Conservation (phyloP, 1,140 invertebrate species). For the Drosophila obscura region DNA sequence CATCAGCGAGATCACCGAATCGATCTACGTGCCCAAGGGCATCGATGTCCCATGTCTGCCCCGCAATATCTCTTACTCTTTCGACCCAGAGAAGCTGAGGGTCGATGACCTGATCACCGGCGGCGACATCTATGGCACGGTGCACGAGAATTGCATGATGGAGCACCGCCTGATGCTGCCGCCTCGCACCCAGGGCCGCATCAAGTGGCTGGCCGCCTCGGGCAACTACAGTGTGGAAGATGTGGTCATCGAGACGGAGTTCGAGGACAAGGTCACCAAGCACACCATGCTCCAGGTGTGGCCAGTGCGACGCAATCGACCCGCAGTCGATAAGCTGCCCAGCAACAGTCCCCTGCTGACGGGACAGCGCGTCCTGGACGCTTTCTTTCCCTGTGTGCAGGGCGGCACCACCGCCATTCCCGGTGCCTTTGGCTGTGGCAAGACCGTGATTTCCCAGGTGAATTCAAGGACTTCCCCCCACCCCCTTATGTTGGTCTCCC, state of each 20-base stretch:
- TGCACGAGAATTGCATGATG: constrained; percentile 98
- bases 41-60: constrained; percentile 95
- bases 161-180: constrained; percentile 97
- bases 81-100: constrained; percentile 92
- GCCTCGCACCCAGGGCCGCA: constrained; percentile 96
- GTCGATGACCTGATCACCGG: constrained; percentile 96
- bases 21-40: constrained; percentile 99
- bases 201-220: constrained; percentile 95
- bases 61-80: constrained; percentile 94
- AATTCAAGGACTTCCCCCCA: constrained; percentile 85
- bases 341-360: constrained; percentile 98
- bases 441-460: constrained; percentile 87
- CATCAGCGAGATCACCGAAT: constrained; percentile 92
- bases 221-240: constrained; percentile 98
- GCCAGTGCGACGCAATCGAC: constrained; percentile 97
- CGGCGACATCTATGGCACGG: constrained; percentile 97
- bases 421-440: constrained; percentile 92
- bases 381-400: constrained; percentile 98
- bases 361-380: constrained; percentile 98
- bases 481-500: constrained; percentile 58
- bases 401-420: constrained; percentile 99
- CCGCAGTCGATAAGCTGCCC: constrained; percentile 97
- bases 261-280: constrained; percentile 95
- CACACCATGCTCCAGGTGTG: constrained; percentile 97
- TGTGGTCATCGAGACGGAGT: constrained; percentile 97